Base-by-base conservation (phyloP, 2,797 vertebrate genomes). In the Peromyscus aztecus region DNA sequence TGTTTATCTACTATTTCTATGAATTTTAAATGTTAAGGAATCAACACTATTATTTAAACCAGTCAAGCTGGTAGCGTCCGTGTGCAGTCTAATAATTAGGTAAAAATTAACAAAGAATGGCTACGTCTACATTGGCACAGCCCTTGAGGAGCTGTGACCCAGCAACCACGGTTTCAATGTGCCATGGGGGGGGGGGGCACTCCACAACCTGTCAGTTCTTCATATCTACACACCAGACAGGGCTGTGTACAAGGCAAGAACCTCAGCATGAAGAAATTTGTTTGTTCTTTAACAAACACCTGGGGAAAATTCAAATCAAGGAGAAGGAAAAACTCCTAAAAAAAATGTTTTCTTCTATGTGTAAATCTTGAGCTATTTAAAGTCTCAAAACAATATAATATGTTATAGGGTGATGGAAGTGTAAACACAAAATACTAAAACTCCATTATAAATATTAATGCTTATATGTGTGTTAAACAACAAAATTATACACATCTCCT, bases 401-500 rank as follows among this genome's bases (percentile, higher is more conserved):
- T 31, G 71, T 82, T 95, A 86, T 31, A 91, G 46, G 37, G 69
- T 93, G 91, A 90, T 90, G 67, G n/a, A 95, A 93, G 81, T 67
- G 9, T 88, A 97, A 89, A 96, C 80, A 95, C 59, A 96, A 97
- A 97, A 90, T 84, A 95, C 37, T 94, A 82, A 97, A 97, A 94
- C 73, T 95, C 82, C 88, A 89, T 96, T 95, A 92, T 96, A 97
- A 97, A 98, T 97, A 97, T 94, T 97, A 96, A 97, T 97, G 85
- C 82, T 93, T 71, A 43, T 31, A 55, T 86, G 57, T 67, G 78
- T 91, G 81, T 95, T 94, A 92, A 93, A 90, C 10, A 95, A 80
- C 87, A 95, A 96, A 94, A 97, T 93, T 95, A 96, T 69, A 95
- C 37, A 95, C 77, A 95, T 90, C 71, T 43, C 76, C 57, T 95